Percentiles rank a stretch among this genome's conserved stretches.
These are phyloP conservation scores for Mesorhabditis belari DNA, from an alignment of 2,888 invertebrate species.

Conservation along the genomic window DNA sequence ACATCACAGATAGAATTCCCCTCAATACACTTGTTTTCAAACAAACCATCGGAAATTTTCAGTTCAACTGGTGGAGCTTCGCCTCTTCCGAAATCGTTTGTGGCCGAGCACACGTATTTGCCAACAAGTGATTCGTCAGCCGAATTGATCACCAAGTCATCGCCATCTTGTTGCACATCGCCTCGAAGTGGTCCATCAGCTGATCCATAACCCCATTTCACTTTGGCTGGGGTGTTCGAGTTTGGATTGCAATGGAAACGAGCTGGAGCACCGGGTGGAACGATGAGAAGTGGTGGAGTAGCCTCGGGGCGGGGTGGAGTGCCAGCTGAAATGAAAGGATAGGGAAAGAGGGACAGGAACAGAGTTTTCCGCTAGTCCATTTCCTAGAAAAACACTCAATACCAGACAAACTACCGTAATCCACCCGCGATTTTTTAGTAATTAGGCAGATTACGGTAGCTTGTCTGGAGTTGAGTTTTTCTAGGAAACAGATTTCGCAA, in stretches of 20 bases:
- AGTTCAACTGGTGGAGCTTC: conserved; percentile 41
- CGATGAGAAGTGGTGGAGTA: conserved; percentile 40
- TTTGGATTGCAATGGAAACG: conserved; percentile 47
- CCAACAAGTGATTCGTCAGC: conserved; percentile 38
- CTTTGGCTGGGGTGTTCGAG: conserved; percentile 38
- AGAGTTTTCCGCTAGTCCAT: not conserved
- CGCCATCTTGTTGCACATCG: conserved; percentile 37
- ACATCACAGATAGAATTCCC: too few relatives aligned
- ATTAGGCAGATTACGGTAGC: too few relatives aligned
- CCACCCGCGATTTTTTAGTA: too few relatives aligned
- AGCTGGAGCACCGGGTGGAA: conserved; percentile 41
- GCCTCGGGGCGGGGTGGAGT: conserved; percentile 46
- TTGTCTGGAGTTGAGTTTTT: too few relatives aligned
- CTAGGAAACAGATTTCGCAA: too few relatives aligned
- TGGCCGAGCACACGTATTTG: conserved; percentile 47
- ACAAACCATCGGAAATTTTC: conserved; percentile 43
- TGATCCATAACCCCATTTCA: conserved; percentile 38
- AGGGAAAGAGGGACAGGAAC: not conserved
- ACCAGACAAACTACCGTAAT: not conserved
- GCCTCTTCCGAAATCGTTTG: conserved; percentile 43
- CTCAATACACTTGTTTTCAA: too few relatives aligned
- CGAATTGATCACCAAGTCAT: conserved; percentile 38
- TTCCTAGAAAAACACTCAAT: not conserved
- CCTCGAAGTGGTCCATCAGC: conserved; percentile 35
- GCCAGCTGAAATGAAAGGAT: conserved; percentile 25